Evolutionary conservation across 2,888 invertebrate genomes (phyloP).

Genomic region (Adelognathus sp.): DNA sequence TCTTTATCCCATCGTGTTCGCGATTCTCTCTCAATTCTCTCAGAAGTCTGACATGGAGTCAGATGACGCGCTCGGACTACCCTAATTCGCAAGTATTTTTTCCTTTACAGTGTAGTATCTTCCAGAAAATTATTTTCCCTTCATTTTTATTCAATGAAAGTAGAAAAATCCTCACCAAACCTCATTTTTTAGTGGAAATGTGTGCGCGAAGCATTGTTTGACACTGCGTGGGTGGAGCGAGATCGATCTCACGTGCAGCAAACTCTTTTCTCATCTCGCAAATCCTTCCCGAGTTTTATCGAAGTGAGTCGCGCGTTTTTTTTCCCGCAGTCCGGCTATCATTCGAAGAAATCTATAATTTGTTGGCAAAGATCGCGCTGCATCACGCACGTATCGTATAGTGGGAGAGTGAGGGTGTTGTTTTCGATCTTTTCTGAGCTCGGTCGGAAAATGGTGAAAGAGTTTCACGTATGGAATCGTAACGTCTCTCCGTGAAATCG

Average conservation of each 20-base stretch:
- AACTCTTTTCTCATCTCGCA: conserved; percentile 17
- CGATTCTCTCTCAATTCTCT: too few species aligned
- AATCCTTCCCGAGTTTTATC: conserved; percentile 5
- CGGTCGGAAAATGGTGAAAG: neutral
- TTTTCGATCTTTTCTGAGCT: neutral
- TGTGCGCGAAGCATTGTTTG: too few species aligned
- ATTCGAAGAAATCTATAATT: conserved; percentile 36
- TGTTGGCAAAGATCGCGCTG: conserved; percentile 29
- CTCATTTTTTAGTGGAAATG: too few species aligned
- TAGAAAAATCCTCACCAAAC: too few species aligned
- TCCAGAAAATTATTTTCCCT: too few species aligned
- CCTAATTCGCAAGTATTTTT: too few species aligned
- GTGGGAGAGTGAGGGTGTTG: neutral
- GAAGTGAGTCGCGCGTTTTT: neutral
- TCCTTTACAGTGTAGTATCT: too few species aligned
- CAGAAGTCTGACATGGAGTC: too few species aligned
- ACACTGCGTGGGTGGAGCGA: neutral
- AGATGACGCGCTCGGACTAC: too few species aligned
- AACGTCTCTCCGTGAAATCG: conserved; percentile 10
- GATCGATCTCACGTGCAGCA: conserved; percentile 16
- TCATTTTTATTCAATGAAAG: too few species aligned
- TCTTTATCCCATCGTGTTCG: too few species aligned
- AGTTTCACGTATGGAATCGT: conserved; percentile 10
- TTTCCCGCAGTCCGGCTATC: conserved; percentile 23
- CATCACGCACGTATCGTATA: conserved; percentile 28